Evolutionary conservation across 2,888 invertebrate species (phyloP).

Genomic region (Temnothorax unifasciatus): DNA sequence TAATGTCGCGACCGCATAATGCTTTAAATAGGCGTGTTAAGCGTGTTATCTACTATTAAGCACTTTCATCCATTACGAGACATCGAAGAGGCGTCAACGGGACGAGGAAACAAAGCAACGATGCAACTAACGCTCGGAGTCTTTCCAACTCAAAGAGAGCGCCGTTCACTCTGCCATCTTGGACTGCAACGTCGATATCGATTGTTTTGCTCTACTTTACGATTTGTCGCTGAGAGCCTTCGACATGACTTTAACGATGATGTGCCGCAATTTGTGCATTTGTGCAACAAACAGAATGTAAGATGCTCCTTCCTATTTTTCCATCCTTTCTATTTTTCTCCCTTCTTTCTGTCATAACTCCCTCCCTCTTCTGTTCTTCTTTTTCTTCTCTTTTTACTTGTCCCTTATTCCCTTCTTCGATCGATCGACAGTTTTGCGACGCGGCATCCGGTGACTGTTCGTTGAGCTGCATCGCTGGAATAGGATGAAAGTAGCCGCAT

Average conservation of each 20-base stretch:
- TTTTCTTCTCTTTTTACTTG: background rate
- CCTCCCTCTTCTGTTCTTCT: too few relatives aligned
- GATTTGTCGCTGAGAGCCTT: slow-evolving; percentile 22
- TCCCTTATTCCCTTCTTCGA: background rate
- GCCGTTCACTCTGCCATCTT: background rate
- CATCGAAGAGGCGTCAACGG: background rate
- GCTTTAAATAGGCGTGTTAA: slow-evolving; percentile 55
- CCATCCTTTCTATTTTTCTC: background rate
- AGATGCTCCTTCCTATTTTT: slow-evolving; percentile 1
- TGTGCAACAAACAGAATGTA: slow-evolving; percentile 30
- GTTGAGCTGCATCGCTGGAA: background rate
- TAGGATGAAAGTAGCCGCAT: background rate
- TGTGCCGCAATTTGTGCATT: slow-evolving; percentile 21
- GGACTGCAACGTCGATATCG: background rate
- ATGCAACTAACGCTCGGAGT: background rate
- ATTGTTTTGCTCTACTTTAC: slow-evolving; percentile 20
- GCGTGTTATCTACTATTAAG: slow-evolving; percentile 36
- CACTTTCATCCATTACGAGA: slow-evolving; percentile 28
- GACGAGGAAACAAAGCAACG: background rate
- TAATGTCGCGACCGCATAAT: slow-evolving; percentile 39
- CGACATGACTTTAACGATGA: slow-evolving; percentile 41
- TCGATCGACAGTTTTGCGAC: background rate
- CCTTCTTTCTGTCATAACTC: background rate
- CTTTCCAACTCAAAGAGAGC: background rate
- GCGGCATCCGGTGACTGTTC: background rate